Percentiles rank a stretch among this genome's conserved stretches.
phyloP scores from a whole-genome alignment of 2,113 vertebrate species.

The Malurus elegans region DNA sequence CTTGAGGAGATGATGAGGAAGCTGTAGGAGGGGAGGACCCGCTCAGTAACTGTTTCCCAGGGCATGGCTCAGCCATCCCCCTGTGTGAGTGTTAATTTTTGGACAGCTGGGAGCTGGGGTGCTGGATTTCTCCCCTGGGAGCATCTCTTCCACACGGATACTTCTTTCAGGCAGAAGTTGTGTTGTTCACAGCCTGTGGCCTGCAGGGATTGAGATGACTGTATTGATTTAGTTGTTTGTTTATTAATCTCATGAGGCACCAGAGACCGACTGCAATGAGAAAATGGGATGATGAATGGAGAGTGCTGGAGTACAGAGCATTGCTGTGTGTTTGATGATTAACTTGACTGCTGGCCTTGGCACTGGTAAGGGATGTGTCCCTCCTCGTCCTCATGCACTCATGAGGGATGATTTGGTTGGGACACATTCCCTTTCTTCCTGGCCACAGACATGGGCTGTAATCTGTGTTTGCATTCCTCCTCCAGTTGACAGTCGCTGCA shows the following conservation, averaged over 20 bases:
- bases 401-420: neutral
- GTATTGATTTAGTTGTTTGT: conserved; percentile 50
- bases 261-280: neutral
- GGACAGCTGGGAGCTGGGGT: neutral
- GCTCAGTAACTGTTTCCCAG: neutral
- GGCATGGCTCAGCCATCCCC: neutral
- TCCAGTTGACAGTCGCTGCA: neutral
- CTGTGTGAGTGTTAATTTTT: neutral
- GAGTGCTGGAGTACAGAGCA: neutral
- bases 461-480: neutral
- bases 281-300: neutral
- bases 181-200: neutral
- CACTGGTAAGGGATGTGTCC: neutral
- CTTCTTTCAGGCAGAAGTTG: neutral
- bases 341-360: neutral
- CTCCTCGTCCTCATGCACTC: neutral
- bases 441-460: neutral
- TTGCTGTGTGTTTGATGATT: neutral
- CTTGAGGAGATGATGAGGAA: neutral
- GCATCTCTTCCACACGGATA: neutral
- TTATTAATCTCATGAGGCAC: conserved; percentile 46
- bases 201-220: conserved; percentile 18
- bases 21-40: neutral
- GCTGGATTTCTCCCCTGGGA: neutral
- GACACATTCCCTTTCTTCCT: neutral